Evolutionary conservation across 2,113 vertebrate genomes (phyloP).

Genomic region (Megaceryle torquata): DNA sequence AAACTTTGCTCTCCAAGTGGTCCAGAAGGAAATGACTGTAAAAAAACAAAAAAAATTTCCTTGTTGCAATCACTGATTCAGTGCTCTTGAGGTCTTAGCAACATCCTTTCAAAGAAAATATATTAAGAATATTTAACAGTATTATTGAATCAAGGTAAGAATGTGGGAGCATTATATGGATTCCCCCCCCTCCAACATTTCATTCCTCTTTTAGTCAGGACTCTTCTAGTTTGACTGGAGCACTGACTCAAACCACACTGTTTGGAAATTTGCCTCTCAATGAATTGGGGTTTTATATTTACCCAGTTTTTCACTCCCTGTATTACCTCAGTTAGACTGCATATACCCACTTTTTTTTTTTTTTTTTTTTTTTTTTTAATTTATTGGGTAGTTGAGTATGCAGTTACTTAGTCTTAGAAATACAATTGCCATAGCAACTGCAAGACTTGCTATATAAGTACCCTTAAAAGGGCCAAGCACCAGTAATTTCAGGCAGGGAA

Average conservation of each 20-base stretch:
- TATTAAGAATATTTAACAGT: not conserved
- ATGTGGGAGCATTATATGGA: not conserved
- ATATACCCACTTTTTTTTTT: not conserved
- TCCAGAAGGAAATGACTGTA: not conserved
- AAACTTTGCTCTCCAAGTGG: not conserved
- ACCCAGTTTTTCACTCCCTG: not conserved
- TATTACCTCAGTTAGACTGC: not conserved
- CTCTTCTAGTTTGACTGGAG: not conserved
- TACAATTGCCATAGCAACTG: not conserved
- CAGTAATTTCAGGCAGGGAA: no score
- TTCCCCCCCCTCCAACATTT: not conserved
- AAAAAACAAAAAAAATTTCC: not conserved
- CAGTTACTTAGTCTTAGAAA: not conserved
- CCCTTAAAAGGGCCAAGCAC: no score
- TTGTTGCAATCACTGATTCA: not conserved
- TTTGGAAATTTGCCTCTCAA: not conserved
- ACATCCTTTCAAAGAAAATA: not conserved
- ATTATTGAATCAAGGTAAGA: not conserved
- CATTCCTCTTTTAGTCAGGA: not conserved
- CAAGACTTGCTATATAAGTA: not conserved
- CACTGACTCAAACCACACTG: not conserved
- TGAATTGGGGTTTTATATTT: not conserved
- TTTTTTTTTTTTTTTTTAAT: not conserved
- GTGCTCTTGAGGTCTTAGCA: not conserved
- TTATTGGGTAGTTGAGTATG: not conserved